These are phyloP conservation scores for Leptonema lineaticorne DNA, from an alignment of 1,140 invertebrate genomes.

Conservation along the genomic window DNA sequence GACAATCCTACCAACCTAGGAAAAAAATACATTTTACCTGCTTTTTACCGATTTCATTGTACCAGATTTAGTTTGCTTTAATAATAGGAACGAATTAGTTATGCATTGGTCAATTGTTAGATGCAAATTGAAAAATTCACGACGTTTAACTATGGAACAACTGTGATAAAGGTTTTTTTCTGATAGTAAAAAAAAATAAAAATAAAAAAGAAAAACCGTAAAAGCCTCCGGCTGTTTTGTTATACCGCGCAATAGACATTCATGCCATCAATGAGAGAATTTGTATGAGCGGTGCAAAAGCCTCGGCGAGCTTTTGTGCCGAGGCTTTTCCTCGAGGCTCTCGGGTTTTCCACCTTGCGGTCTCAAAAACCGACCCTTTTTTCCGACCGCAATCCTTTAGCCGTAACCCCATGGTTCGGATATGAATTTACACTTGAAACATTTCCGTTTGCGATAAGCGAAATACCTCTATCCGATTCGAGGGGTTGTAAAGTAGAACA, in stretches of 20 bases:
- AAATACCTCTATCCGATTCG: too few species aligned
- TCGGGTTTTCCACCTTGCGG: background rate
- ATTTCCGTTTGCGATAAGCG: constrained; percentile 19
- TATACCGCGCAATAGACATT: background rate
- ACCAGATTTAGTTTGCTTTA: too few species aligned
- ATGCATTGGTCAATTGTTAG: background rate
- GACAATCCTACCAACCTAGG: too few species aligned
- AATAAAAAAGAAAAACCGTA: background rate
- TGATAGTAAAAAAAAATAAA: background rate
- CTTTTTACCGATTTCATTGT: too few species aligned
- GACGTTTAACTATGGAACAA: background rate
- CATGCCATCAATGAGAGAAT: constrained; percentile 12
- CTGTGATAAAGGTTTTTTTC: background rate
- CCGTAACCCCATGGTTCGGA: constrained; percentile 9
- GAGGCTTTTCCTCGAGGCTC: constrained; percentile 5
- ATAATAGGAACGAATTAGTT: background rate
- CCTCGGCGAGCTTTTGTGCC: constrained; percentile 8
- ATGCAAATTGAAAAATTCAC: background rate
- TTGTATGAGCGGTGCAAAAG: constrained; percentile 6
- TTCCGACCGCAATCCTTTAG: background rate
- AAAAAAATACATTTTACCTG: too few species aligned
- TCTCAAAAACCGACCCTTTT: background rate
- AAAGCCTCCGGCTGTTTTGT: background rate
- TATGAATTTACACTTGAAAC: constrained; percentile 28
- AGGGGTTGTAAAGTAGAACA: too few species aligned